Conservation (phyloP, 2,888 invertebrate genomes). For the Mylabris sibirica region DNA sequence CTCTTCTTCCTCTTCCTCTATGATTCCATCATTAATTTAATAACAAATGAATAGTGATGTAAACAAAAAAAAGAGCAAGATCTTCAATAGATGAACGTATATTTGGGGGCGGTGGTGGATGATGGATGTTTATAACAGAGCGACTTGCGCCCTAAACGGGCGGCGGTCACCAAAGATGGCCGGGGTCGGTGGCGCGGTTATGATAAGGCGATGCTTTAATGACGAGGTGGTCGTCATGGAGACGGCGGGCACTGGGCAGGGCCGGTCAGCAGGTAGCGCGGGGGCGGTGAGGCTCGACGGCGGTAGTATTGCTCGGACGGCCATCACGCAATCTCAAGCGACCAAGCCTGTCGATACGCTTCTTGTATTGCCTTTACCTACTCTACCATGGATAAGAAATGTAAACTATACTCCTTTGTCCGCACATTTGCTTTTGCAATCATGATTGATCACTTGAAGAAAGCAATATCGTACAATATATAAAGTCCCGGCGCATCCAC, state of each 20-base stretch:
- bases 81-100: background rate
- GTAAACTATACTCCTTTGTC: background rate
- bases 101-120: constrained; percentile 27
- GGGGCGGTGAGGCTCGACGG: constrained; percentile 54
- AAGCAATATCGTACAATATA: background rate
- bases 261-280: constrained; percentile 59
- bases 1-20: background rate
- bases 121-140: constrained; percentile 41
- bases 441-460: constrained; percentile 20
- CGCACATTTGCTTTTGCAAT: constrained; percentile 7
- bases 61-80: constrained; percentile 13
- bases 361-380: constrained; percentile 57
- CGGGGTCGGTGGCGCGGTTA: constrained; percentile 63
- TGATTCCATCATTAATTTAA: constrained; percentile 1
- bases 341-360: constrained; percentile 53
- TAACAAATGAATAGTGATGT: constrained; percentile 6
- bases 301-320: constrained; percentile 49
- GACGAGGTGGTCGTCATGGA: constrained; percentile 64
- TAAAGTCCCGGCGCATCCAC: constrained; percentile 8
- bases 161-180: constrained; percentile 62
- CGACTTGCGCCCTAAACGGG: constrained; percentile 47
- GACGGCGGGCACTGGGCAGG: constrained; percentile 64
- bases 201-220: constrained; percentile 67
- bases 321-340: constrained; percentile 63
- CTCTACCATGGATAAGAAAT: constrained; percentile 3